Percentiles rank a stretch among this genome's conserved stretches.
Evolutionary conservation across 1,140 invertebrate genomes (phyloP).

Genomic region (Gryon sp.): DNA sequence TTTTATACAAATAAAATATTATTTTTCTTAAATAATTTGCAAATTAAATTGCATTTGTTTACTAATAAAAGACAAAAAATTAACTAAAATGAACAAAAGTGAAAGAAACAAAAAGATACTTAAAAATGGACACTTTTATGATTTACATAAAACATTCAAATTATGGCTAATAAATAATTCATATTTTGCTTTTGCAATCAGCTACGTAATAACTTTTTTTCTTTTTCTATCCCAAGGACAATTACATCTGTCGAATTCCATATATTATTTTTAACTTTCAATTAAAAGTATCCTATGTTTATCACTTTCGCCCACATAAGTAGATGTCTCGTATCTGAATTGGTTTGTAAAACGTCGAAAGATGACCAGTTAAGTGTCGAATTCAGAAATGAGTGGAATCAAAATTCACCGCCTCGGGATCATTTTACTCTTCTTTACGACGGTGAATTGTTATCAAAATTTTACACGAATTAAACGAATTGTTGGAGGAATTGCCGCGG

Average conservation of each 20-base stretch:
- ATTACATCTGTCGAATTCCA: neutral
- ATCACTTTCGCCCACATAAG: constrained; percentile 32
- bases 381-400: constrained; percentile 23
- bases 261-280: neutral
- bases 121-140: no score
- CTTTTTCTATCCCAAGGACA: no score
- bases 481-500: constrained; percentile 81
- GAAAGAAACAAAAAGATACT: no score
- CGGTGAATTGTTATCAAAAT: constrained; percentile 16
- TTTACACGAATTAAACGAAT: constrained; percentile 77
- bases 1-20: no score
- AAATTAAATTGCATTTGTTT: no score
- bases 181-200: no score
- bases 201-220: no score
- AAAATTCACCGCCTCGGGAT: neutral
- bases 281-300: constrained; percentile 12
- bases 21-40: no score
- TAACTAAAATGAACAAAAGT: no score
- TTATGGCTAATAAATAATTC: no score
- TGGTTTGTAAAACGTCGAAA: constrained; percentile 1
- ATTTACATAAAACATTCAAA: no score
- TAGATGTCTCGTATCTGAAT: constrained; percentile 1
- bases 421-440: constrained; percentile 16
- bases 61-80: no score
- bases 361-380: constrained; percentile 13